These are phyloP conservation scores for Neolamprologus sp. DNA, from an alignment of 2,113 vertebrate species.

Conservation along the genomic window DNA sequence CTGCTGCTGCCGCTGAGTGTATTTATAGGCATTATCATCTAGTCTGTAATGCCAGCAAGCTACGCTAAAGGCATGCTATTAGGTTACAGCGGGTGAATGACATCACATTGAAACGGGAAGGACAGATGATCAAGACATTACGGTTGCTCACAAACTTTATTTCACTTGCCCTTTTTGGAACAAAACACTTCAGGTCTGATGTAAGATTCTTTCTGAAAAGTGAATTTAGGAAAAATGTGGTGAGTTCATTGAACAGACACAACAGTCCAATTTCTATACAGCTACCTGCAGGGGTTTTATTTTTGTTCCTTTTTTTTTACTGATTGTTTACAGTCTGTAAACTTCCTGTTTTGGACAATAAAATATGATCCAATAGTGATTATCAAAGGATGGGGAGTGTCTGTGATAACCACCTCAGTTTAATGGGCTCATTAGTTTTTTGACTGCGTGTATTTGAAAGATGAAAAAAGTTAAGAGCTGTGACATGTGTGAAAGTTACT, in stretches of 20 bases:
- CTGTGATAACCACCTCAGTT: background rate
- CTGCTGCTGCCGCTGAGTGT: conserved; percentile 10
- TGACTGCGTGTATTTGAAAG: background rate
- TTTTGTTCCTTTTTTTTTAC: background rate
- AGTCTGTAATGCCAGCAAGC: conserved; percentile 32
- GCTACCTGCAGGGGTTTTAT: background rate
- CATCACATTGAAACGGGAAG: conserved; percentile 52
- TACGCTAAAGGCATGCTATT: conserved; percentile 35
- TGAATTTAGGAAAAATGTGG: background rate
- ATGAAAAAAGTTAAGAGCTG: background rate
- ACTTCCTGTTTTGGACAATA: background rate
- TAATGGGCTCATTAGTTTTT: background rate
- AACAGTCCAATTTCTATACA: background rate
- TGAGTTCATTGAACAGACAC: conserved; percentile 16
- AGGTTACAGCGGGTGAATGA: conserved; percentile 50
- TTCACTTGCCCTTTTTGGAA: conserved; percentile 44
- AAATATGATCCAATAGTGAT: background rate
- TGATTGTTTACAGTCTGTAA: background rate
- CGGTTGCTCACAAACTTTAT: conserved; percentile 9
- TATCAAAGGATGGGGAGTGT: background rate
- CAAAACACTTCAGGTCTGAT: conserved; percentile 23
- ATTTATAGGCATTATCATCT: conserved; percentile 61
- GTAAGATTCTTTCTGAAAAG: conserved; percentile 30
- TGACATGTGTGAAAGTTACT: background rate
- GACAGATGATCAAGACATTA: conserved; percentile 51